Percentiles rank a stretch among this genome's conserved stretches.
phyloP scores from a whole-genome alignment of 2,113 vertebrate genomes.

The Macquaria ambigua region DNA sequence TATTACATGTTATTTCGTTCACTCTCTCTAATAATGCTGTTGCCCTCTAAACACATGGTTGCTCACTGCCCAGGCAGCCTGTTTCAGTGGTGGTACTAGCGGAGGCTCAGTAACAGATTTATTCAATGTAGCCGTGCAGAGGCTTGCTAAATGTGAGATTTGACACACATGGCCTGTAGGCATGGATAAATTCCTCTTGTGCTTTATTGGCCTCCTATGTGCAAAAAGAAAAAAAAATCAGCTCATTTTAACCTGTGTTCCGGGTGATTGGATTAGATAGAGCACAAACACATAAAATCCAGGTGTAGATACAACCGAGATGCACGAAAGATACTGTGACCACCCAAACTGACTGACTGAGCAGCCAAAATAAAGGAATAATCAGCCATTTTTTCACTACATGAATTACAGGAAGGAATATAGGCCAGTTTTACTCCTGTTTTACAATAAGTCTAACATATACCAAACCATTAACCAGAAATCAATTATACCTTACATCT shows the following conservation, averaged over 20 bases:
- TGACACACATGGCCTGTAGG: constrained; percentile 13
- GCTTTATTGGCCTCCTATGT: constrained; percentile 18
- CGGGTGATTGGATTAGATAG: not conserved
- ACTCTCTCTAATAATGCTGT: constrained; percentile 14
- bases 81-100: not conserved
- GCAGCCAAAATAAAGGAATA: not conserved
- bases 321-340: not conserved
- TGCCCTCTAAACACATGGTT: not conserved
- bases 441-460: not conserved
- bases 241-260: constrained; percentile 3
- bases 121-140: not conserved
- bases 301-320: not conserved
- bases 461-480: not conserved
- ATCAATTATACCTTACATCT: too few species aligned
- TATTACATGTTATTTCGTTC: constrained; percentile 1
- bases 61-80: not conserved
- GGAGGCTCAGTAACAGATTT: not conserved
- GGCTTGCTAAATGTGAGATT: not conserved
- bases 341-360: not conserved
- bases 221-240: not conserved
- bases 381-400: not conserved
- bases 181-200: not conserved
- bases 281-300: constrained; percentile 4
- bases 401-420: not conserved
- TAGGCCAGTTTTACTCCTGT: not conserved